These are phyloP conservation scores for Polylopha cassiicola DNA, from an alignment of 2,888 invertebrate species.

Conservation along the genomic window DNA sequence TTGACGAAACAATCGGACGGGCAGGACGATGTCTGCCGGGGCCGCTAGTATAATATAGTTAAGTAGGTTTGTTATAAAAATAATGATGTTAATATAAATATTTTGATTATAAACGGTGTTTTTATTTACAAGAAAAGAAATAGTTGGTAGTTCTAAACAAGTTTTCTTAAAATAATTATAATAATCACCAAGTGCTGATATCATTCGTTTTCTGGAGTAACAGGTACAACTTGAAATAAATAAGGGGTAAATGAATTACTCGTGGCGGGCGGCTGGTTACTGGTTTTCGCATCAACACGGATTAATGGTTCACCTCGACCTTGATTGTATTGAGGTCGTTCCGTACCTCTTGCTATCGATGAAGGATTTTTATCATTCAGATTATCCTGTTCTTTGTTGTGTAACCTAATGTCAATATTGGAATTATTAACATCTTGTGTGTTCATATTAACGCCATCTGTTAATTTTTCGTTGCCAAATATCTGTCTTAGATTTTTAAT, in stretches of 20 bases:
- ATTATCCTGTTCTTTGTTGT: not conserved
- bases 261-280: not conserved
- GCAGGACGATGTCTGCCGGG: too few relatives aligned
- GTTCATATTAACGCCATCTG: not conserved
- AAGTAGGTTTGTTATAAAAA: too few relatives aligned
- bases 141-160: too few relatives aligned
- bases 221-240: slow-evolving; percentile 36
- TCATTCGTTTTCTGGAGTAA: slow-evolving; percentile 33
- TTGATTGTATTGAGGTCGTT: too few relatives aligned
- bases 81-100: too few relatives aligned
- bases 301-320: slow-evolving; percentile 6
- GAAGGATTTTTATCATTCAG: not conserved
- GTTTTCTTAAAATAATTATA: too few relatives aligned
- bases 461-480: slow-evolving; percentile 4
- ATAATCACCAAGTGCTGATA: not conserved
- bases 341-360: too few relatives aligned
- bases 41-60: too few relatives aligned
- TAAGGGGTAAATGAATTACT: slow-evolving; percentile 14
- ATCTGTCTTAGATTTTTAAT: slow-evolving; percentile 13
- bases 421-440: not conserved
- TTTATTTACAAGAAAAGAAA: too few relatives aligned
- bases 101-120: too few relatives aligned
- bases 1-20: too few relatives aligned
- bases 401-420: not conserved
- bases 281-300: not conserved